phyloP scores from a whole-genome alignment of 2,113 vertebrate genomes.

The Leptosomus discolor region DNA sequence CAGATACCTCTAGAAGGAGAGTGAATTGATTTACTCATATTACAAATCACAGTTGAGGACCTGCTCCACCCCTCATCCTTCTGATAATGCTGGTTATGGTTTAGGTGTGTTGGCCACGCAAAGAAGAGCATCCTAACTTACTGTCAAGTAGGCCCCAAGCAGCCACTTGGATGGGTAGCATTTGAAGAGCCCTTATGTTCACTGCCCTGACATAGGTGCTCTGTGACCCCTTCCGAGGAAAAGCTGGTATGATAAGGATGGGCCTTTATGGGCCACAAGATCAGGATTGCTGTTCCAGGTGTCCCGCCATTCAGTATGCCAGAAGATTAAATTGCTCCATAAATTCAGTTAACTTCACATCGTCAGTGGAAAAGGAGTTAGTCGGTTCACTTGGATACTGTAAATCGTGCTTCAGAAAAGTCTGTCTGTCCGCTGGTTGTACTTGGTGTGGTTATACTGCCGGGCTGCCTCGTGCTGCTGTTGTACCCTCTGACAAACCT shows the following conservation, averaged over 20 bases:
- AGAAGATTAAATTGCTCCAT: neutral
- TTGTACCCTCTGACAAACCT: neutral
- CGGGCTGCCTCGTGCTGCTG: neutral
- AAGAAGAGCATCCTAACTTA: neutral
- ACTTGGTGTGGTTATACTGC: neutral
- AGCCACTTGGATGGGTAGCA: neutral
- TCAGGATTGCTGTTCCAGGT: neutral
- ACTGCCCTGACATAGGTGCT: neutral
- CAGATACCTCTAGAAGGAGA: neutral
- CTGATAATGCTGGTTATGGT: neutral
- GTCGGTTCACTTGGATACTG: neutral
- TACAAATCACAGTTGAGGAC: neutral
- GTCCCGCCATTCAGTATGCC: neutral
- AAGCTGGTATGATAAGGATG: neutral
- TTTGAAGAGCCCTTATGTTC: neutral
- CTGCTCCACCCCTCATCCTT: neutral
- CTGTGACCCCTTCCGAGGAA: neutral
- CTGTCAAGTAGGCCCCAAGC: neutral
- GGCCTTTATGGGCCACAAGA: neutral
- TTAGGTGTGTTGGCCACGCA: neutral
- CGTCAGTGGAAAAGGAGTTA: neutral
- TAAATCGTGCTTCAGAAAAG: neutral
- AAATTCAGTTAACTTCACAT: neutral
- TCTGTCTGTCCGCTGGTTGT: neutral
- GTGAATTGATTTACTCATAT: neutral